Evolutionary conservation across 1,140 invertebrate genomes (phyloP).

Genomic region (Drosophila rhopaloa): DNA sequence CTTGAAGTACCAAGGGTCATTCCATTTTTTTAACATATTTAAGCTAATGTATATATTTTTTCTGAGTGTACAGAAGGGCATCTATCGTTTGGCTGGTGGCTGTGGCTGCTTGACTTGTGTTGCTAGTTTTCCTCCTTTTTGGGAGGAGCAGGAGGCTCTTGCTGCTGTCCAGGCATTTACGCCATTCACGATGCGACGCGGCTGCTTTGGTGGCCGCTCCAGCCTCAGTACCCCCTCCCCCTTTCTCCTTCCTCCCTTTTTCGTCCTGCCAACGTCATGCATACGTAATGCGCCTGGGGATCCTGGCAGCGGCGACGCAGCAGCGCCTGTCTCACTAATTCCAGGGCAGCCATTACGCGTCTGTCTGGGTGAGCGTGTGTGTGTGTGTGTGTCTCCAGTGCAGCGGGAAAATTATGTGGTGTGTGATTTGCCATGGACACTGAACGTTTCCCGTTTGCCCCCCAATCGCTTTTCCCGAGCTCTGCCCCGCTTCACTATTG

Average conservation of each 20-base stretch:
- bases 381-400: conserved; percentile 47
- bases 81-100: conserved; percentile 31
- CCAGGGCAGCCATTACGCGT: conserved; percentile 51
- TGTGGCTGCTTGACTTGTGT: conserved; percentile 52
- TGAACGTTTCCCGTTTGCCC: conserved; percentile 33
- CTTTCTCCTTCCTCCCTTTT: background rate
- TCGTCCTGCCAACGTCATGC: conserved; percentile 64
- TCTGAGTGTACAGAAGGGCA: conserved; percentile 16
- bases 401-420: conserved; percentile 81
- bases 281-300: conserved; percentile 80
- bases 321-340: conserved; percentile 67
- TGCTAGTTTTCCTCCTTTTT: conserved; percentile 26
- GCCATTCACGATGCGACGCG: conserved; percentile 56
- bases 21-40: too few species aligned
- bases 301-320: conserved; percentile 30
- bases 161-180: conserved; percentile 69
- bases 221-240: conserved; percentile 5
- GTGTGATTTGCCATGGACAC: conserved; percentile 77
- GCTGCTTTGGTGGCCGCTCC: conserved; percentile 29
- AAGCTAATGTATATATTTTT: background rate
- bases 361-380: conserved; percentile 13
- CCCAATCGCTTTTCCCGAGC: conserved; percentile 15
- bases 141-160: conserved; percentile 1
- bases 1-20: too few species aligned
- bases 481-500: conserved; percentile 31